A percentile compares a stretch with the other conserved stretches of the same genome.
Evolutionary conservation across 92 coral and sea anemone species (phyloP).

Genomic region (Epizoanthus stellaris): DNA sequence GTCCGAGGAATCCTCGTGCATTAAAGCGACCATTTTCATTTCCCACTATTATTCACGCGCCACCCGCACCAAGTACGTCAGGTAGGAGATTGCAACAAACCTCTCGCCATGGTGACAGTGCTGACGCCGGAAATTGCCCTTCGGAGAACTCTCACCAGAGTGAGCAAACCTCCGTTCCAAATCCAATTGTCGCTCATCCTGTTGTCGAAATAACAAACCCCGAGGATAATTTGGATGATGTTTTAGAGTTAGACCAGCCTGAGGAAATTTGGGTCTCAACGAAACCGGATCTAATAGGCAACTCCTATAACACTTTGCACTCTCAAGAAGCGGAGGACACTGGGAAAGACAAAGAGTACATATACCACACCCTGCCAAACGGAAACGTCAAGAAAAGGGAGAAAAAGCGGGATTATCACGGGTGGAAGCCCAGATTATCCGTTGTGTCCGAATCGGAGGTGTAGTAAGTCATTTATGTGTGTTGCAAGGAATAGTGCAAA

Average conservation of each 20-base stretch:
- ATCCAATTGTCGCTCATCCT: slow-evolving; percentile 1
- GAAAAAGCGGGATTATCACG: slow-evolving; percentile 52
- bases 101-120: slow-evolving; percentile 12
- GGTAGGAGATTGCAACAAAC: not conserved
- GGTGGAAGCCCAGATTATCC: slow-evolving; percentile 82
- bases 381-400: slow-evolving; percentile 26
- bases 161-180: not conserved
- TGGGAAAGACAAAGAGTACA: not conserved
- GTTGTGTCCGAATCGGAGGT: slow-evolving; percentile 80
- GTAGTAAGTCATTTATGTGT: not conserved
- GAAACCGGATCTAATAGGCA: not conserved
- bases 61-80: not conserved
- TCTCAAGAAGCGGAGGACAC: not conserved
- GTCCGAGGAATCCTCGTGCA: not conserved
- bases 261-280: slow-evolving; percentile 32
- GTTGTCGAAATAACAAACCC: not conserved
- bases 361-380: not conserved
- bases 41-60: slow-evolving; percentile 15
- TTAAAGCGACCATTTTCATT: slow-evolving; percentile 1
- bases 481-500: not conserved
- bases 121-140: not conserved
- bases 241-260: not conserved
- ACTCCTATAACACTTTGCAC: not conserved
- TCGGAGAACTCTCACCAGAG: not conserved
- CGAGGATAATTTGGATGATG: not conserved